These are phyloP conservation scores for Tetrax tetrax DNA, from an alignment of 2,113 vertebrate species.

Conservation along the genomic window DNA sequence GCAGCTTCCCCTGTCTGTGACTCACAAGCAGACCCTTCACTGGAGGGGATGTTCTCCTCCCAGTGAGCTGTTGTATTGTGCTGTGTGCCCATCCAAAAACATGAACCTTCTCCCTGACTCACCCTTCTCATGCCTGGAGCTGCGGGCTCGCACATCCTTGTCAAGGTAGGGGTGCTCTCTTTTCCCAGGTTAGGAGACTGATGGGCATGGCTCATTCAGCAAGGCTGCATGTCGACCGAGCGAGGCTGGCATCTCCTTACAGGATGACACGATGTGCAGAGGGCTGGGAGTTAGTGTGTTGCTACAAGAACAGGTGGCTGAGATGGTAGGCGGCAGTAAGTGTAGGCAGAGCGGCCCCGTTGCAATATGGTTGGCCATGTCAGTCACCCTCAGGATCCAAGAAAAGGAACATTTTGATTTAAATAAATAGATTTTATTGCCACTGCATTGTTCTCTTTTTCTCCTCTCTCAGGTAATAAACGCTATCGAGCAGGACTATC, in stretches of 20 bases:
- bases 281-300: background rate
- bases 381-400: background rate
- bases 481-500: constrained; percentile 95
- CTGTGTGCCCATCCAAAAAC: background rate
- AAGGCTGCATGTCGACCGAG: background rate
- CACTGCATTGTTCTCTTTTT: background rate
- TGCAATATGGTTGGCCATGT: background rate
- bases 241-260: background rate
- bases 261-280: background rate
- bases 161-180: background rate
- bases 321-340: background rate
- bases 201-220: background rate
- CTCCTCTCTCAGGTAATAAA: constrained; percentile 87
- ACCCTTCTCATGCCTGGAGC: background rate
- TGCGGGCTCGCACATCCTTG: background rate
- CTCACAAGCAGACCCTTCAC: background rate
- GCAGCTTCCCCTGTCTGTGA: background rate
- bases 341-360: background rate
- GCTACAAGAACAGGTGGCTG: background rate
- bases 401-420: background rate
- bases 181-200: background rate
- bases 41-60: background rate
- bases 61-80: background rate
- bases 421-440: background rate
- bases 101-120: background rate